Conservation (phyloP, 2,113 vertebrate species). For the Lamprologus callipterus region DNA sequence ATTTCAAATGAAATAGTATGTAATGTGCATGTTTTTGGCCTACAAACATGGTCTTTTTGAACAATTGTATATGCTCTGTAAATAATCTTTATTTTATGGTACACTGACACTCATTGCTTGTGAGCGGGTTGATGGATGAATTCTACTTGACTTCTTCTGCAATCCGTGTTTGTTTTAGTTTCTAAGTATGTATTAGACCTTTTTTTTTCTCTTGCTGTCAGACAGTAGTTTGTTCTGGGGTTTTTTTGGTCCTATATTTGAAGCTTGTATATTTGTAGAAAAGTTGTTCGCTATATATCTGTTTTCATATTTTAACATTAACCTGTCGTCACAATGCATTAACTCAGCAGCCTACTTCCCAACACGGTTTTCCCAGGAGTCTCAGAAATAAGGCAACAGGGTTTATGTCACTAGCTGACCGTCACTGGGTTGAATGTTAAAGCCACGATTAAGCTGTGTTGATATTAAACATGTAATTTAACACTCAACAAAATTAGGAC, state of each 20-base stretch:
- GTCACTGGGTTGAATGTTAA: not conserved
- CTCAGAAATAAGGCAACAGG: not conserved
- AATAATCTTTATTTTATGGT: conserved; percentile 69
- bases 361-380: not conserved
- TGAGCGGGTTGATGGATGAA: conserved; percentile 25
- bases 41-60: conserved; percentile 70
- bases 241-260: conserved; percentile 18
- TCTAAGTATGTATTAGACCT: conserved; percentile 36
- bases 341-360: not conserved
- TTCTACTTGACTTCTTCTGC: conserved; percentile 36
- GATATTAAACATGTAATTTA: not conserved
- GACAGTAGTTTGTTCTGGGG: conserved; percentile 22
- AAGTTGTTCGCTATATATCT: conserved; percentile 26
- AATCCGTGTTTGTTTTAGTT: conserved; percentile 53
- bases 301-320: conserved; percentile 13
- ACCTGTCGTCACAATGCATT: not conserved
- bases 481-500: not conserved
- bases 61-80: conserved; percentile 77
- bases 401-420: not conserved
- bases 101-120: conserved; percentile 47
- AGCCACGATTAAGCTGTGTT: not conserved
- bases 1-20: conserved; percentile 76
- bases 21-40: conserved; percentile 68
- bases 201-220: conserved; percentile 44
- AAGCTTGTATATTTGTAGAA: conserved; percentile 68